Percentiles rank a stretch among this genome's conserved stretches.
phyloP scores from a whole-genome alignment of 2,113 vertebrate species.

The Erythrocebus patas region DNA sequence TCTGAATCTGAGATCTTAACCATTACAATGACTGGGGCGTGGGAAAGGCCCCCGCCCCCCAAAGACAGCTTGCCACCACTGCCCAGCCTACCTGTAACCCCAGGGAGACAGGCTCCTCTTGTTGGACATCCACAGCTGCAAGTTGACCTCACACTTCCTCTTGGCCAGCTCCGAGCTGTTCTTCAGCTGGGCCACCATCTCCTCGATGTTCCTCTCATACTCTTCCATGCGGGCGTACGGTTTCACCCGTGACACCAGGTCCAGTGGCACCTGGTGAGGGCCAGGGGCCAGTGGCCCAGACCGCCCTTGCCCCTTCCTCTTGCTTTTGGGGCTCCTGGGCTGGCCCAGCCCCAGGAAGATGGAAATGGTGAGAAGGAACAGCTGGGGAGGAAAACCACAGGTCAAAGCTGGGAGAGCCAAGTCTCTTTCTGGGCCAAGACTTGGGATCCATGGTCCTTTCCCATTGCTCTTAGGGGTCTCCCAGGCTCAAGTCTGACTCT shows the following conservation, averaged over 20 bases:
- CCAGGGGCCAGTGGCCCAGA: slow-evolving; percentile 50
- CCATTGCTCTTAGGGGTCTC: background rate
- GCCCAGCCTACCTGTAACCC: slow-evolving; percentile 86
- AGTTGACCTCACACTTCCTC: slow-evolving; percentile 87
- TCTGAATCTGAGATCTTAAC: background rate
- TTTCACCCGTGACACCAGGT: slow-evolving; percentile 71
- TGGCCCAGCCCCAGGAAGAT: slow-evolving; percentile 73
- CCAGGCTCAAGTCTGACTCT: background rate
- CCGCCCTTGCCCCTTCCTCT: slow-evolving; percentile 70
- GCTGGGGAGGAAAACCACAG: slow-evolving; percentile 68
- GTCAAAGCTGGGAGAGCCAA: background rate
- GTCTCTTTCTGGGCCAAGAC: background rate
- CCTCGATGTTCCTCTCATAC: slow-evolving; percentile 86
- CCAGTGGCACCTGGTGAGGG: slow-evolving; percentile 68
- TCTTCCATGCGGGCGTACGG: slow-evolving; percentile 82
- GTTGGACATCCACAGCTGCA: slow-evolving; percentile 90
- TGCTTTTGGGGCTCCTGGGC: slow-evolving; percentile 78
- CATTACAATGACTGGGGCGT: fast-evolving
- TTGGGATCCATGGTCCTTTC: background rate
- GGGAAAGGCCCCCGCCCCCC: fast-evolving
- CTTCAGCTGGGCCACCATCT: slow-evolving; percentile 88
- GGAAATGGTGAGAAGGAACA: slow-evolving; percentile 81
- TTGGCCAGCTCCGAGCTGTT: slow-evolving; percentile 83
- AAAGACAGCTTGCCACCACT: fast-evolving
- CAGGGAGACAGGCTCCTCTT: slow-evolving; percentile 89